Percentiles rank a stretch among this genome's conserved stretches.
Evolutionary conservation across 2,888 invertebrate species (phyloP).

Genomic region (Cremastinae sp.): DNA sequence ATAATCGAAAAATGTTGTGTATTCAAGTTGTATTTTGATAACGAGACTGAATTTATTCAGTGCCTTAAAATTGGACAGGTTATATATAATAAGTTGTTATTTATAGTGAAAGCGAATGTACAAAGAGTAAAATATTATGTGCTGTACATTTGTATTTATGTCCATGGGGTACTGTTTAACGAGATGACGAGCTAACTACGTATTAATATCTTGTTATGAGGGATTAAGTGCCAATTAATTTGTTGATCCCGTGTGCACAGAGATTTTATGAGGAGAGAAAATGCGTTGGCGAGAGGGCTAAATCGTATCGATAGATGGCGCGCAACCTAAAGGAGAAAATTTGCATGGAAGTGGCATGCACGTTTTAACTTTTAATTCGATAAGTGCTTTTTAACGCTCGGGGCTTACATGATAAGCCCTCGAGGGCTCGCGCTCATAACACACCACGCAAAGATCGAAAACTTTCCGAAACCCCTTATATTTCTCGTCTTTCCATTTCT

Average conservation of each 20-base stretch:
- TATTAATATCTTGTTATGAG: constrained; percentile 71
- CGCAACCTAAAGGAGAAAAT: constrained; percentile 1
- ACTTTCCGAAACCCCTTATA: constrained; percentile 22
- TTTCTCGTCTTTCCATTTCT: background rate
- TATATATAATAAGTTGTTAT: too few species aligned
- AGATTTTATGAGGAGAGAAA: constrained; percentile 62
- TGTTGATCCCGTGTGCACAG: constrained; percentile 67
- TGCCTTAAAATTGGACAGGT: too few species aligned
- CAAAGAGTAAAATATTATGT: too few species aligned
- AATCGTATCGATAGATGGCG: background rate
- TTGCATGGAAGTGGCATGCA: constrained; percentile 52
- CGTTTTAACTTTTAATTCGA: constrained; percentile 73
- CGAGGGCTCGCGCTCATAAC: constrained; percentile 29
- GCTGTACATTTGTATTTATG: constrained; percentile 2
- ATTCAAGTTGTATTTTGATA: too few species aligned
- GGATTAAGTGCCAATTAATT: constrained; percentile 76
- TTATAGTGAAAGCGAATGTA: too few species aligned
- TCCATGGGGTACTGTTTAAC: constrained; percentile 34
- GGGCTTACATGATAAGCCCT: constrained; percentile 57
- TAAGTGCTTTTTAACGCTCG: constrained; percentile 71
- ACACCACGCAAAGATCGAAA: constrained; percentile 27
- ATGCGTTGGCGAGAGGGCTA: constrained; percentile 11
- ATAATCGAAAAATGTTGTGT: too few species aligned
- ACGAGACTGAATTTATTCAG: too few species aligned
- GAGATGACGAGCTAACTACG: constrained; percentile 51